Evolutionary conservation across 2,797 vertebrate species (phyloP), one percentile per base, ranked within the genome.

Genomic region (Mormyrus hasselquistii): DNA sequence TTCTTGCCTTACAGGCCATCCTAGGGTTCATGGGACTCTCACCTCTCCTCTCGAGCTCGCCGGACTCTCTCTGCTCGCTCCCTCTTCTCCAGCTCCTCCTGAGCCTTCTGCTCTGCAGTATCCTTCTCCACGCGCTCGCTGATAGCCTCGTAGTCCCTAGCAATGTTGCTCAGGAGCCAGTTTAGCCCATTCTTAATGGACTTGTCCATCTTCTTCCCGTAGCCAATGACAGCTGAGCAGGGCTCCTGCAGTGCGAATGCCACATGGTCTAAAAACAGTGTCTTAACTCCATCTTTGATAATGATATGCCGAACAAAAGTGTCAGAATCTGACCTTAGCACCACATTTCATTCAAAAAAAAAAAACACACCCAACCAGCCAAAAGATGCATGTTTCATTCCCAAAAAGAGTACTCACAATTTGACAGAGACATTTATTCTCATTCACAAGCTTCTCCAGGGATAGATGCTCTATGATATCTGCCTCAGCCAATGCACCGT

Each of bases 201-300:
- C 88, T 95, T 96, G 91, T 97, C 96, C 12, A 96, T 93, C 93
- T 96, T 97, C 90, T 96, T 95, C 59, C 96, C 96, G 91, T 91
- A 94, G 55, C 96, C 95, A 90, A 95, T 93, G 55, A 96, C 89
- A 7, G 96, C 96, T 87, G 96, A 97, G 91, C 96, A 97, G 89
- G 95, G 94, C 91, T 96, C 95, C 96, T 97, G 90, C 89, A 25
- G 82, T 25, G 44, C 10, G n/a, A 52, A 84, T 0, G 19, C 47
- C 82, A 44, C 91, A 92, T 87, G 7, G 65, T 0, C 88, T n/a
- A 25, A 29, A 55, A 57, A 86, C 19, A 29, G 10, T 29, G 38
- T 38, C 50, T 57, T 19, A 22, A 44, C 52, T 41, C 29, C 85
- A 50, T 53, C 85, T 34, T 53, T 29, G 34, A 59, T 53, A 44